Percentiles rank a stretch among this genome's conserved stretches.
Evolutionary conservation across 2,113 vertebrate genomes (phyloP).

Genomic region (Megaceryle torquata): DNA sequence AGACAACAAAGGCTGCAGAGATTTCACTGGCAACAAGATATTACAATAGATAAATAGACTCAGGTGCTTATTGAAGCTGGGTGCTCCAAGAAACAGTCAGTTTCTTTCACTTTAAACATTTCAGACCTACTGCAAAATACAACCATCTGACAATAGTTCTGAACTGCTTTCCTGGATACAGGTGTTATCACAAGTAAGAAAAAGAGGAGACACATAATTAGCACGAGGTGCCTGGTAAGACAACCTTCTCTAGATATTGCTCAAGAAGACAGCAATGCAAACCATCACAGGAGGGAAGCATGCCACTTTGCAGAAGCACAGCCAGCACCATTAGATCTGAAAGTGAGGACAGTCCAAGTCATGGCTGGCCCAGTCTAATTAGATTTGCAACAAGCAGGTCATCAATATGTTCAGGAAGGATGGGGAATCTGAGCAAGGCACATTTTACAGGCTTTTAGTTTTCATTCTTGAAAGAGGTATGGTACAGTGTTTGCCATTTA

Average conservation of each 20-base stretch:
- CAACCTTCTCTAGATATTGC: not conserved
- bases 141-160: not conserved
- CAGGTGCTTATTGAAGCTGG: not conserved
- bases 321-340: rapidly evolving
- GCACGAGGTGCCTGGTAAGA: not conserved
- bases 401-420: not conserved
- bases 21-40: not conserved
- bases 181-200: not conserved
- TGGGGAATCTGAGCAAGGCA: not conserved
- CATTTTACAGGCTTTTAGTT: too few species aligned
- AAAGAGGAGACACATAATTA: not conserved
- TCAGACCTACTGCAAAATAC: not conserved
- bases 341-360: not conserved
- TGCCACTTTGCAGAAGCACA: not conserved
- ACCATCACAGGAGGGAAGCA: rapidly evolving
- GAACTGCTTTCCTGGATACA: not conserved
- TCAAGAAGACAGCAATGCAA: not conserved
- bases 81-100: not conserved
- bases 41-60: not conserved
- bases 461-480: not conserved
- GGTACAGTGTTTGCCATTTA: not conserved
- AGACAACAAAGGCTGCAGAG: not conserved
- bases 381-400: not conserved
- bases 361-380: not conserved
- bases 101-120: not conserved